Percentiles rank a stretch among this genome's conserved stretches.
Evolutionary conservation across 2,797 vertebrate genomes (phyloP).

Genomic region (Cyclura pinguis): DNA sequence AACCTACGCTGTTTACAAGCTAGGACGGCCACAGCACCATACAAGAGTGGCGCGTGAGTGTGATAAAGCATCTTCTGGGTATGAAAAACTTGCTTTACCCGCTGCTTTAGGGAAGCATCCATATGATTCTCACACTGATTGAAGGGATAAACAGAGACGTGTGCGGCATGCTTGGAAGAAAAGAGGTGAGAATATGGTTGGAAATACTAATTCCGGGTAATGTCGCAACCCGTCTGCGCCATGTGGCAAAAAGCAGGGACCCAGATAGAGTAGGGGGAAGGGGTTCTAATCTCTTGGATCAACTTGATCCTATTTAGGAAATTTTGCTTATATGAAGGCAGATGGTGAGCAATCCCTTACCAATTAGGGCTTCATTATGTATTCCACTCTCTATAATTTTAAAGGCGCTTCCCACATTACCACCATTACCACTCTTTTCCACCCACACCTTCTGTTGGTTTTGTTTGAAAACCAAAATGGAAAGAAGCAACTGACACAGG

Average conservation of each 20-base stretch:
- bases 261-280: background rate
- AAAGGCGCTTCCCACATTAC: background rate
- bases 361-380: conserved; percentile 21
- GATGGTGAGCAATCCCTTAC: conserved; percentile 27
- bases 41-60: no score
- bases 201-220: background rate
- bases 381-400: background rate
- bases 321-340: conserved; percentile 37
- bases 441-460: conserved; percentile 14
- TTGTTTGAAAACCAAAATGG: conserved; percentile 47
- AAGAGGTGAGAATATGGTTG: background rate
- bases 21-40: no score
- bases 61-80: no score
- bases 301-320: conserved; percentile 46
- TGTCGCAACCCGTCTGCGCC: background rate
- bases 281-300: background rate
- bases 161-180: background rate
- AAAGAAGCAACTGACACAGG: conserved; percentile 32
- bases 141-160: background rate
- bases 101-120: background rate
- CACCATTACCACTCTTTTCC: background rate
- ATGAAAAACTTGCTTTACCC: background rate
- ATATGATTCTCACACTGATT: background rate
- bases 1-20: no score
- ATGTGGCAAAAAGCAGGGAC: background rate